These are phyloP conservation scores for Itoplectis maculator DNA, from an alignment of 2,888 invertebrate genomes.

Conservation along the genomic window DNA sequence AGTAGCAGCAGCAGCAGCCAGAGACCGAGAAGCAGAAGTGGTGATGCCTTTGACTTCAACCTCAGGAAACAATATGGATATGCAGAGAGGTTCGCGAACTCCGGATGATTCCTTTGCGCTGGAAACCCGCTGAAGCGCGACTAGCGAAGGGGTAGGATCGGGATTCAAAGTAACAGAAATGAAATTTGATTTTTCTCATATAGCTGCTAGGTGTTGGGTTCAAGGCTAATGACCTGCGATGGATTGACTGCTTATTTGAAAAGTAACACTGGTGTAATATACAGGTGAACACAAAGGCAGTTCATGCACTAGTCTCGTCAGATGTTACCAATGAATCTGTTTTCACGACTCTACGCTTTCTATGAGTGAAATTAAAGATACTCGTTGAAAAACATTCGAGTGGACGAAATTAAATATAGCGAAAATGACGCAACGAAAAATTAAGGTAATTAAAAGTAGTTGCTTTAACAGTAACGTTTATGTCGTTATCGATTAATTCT, in stretches of 20 bases:
- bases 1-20: neutral
- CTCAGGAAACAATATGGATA: conserved; percentile 32
- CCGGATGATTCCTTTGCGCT: neutral
- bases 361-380: conserved; percentile 11
- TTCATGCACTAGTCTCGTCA: neutral
- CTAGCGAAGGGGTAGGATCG: neutral
- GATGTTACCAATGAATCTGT: neutral
- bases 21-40: conserved; percentile 22
- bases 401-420: neutral
- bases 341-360: neutral
- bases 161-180: too few species aligned
- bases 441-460: neutral
- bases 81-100: conserved; percentile 5
- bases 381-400: neutral
- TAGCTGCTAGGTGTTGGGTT: too few species aligned
- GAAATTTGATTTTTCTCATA: too few species aligned
- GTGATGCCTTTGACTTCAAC: conserved; percentile 39
- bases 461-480: neutral
- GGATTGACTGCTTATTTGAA: too few species aligned
- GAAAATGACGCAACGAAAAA: neutral
- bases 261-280: conserved; percentile 1
- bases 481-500: conserved; percentile 23
- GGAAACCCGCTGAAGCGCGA: conserved; percentile 21
- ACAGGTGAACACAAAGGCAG: conserved; percentile 1
- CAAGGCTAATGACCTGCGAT: too few species aligned